Percentiles rank a stretch among this genome's conserved stretches.
phyloP scores from a whole-genome alignment of 2,797 vertebrate genomes.

The Schizopygopsis pylzovi region DNA sequence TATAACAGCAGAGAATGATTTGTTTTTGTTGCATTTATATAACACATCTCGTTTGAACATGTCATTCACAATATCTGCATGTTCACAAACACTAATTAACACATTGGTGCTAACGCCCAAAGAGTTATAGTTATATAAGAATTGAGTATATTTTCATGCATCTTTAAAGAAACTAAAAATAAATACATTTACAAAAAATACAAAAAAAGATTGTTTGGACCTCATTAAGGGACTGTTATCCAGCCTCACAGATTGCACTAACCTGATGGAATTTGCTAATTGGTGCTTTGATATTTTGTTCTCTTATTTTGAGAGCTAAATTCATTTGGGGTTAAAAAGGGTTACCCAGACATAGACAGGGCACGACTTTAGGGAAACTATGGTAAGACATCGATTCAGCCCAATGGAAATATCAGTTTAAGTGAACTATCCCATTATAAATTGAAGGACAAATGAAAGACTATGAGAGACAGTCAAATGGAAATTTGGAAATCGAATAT shows the following conservation, averaged over 20 bases:
- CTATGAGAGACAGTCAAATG: slow-evolving; percentile 37
- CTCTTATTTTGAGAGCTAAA: slow-evolving; percentile 31
- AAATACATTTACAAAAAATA: neutral
- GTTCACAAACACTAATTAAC: slow-evolving; percentile 9
- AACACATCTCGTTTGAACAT: slow-evolving; percentile 32
- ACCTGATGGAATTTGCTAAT: slow-evolving; percentile 43
- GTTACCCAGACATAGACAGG: slow-evolving; percentile 21
- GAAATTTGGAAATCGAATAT: slow-evolving; percentile 45
- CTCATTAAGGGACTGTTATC: slow-evolving; percentile 20
- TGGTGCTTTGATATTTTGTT: slow-evolving; percentile 9
- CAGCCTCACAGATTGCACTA: slow-evolving; percentile 22
- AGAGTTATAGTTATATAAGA: neutral
- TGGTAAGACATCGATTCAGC: slow-evolving; percentile 46
- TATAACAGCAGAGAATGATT: slow-evolving; percentile 30
- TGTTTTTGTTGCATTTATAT: slow-evolving; percentile 21
- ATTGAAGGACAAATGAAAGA: slow-evolving; percentile 55
- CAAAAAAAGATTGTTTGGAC: neutral
- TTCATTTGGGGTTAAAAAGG: slow-evolving; percentile 32
- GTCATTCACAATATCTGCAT: neutral
- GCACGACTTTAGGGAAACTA: slow-evolving; percentile 21
- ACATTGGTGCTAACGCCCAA: neutral
- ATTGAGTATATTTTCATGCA: neutral
- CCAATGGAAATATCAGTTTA: slow-evolving; percentile 53
- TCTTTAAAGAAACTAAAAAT: neutral
- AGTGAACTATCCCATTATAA: slow-evolving; percentile 31